Evolutionary conservation across 2,888 invertebrate species (phyloP).

Genomic region (Prenolepis imparis): DNA sequence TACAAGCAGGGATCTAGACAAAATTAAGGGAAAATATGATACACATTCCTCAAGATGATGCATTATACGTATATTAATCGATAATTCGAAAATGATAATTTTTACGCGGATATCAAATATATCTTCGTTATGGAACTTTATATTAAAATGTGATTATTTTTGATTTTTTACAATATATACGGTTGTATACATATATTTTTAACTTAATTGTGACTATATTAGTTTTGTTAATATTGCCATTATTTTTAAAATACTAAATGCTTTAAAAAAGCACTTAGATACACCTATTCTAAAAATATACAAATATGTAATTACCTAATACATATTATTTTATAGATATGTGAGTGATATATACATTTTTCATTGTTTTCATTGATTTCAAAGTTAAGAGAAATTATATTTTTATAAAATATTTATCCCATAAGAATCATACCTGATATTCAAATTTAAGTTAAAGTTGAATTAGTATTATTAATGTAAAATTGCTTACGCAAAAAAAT

Average conservation of each 20-base stretch:
- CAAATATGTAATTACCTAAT: too few species aligned
- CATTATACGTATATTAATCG: constrained; percentile 44
- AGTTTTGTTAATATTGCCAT: not conserved
- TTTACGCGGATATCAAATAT: not conserved
- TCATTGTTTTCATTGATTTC: too few species aligned
- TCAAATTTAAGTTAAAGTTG: constrained; percentile 59
- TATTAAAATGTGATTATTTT: not conserved
- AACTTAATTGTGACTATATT: not conserved
- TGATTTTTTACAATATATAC: not conserved
- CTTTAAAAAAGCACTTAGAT: too few species aligned
- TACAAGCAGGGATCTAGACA: constrained; percentile 41
- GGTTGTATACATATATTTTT: not conserved
- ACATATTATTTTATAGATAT: too few species aligned
- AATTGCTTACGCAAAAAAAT: constrained; percentile 55
- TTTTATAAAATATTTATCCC: constrained; percentile 56
- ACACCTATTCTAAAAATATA: too few species aligned
- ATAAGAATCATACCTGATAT: constrained; percentile 56
- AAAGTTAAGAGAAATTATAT: constrained; percentile 56
- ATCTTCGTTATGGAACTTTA: not conserved
- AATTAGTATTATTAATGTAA: constrained; percentile 65
- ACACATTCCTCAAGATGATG: constrained; percentile 53
- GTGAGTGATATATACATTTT: too few species aligned
- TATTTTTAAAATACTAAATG: not conserved
- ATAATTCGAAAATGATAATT: constrained; percentile 35
- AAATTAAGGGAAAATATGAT: constrained; percentile 55